These are phyloP conservation scores for Oryzias javanicus DNA, from an alignment of 2,113 vertebrate species.

Conservation along the genomic window DNA sequence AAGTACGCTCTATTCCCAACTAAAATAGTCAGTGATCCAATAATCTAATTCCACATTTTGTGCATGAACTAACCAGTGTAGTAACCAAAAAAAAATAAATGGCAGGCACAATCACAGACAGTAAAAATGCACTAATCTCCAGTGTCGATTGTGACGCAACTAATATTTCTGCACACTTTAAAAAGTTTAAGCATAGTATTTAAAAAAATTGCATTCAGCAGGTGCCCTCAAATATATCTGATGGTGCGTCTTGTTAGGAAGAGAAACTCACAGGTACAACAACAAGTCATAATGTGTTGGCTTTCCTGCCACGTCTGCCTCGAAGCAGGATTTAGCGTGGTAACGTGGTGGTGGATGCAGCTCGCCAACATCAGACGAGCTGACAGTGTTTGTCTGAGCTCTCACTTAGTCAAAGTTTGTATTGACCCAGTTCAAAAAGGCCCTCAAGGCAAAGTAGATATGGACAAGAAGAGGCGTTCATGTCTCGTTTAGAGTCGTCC, in stretches of 20 bases:
- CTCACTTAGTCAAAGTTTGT: slow-evolving; percentile 45
- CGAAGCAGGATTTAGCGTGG: slow-evolving; percentile 7
- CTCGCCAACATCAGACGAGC: slow-evolving; percentile 29
- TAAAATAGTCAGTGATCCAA: slow-evolving; percentile 39
- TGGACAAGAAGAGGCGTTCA: slow-evolving; percentile 39
- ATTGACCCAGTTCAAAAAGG: slow-evolving; percentile 57
- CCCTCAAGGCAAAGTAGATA: slow-evolving; percentile 64
- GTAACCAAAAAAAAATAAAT: slow-evolving; percentile 33
- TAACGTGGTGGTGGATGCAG: slow-evolving; percentile 12
- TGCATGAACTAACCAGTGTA: slow-evolving; percentile 13
- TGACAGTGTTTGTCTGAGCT: slow-evolving; percentile 19
- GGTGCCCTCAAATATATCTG: slow-evolving; percentile 29
- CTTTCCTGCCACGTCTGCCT: slow-evolving; percentile 23
- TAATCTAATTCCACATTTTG: slow-evolving; percentile 34
- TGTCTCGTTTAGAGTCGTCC: slow-evolving; percentile 61
- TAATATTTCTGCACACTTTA: slow-evolving; percentile 40
- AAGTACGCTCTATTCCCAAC: slow-evolving; percentile 24
- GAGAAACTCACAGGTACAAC: slow-evolving; percentile 41
- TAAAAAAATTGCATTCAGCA: slow-evolving; percentile 38
- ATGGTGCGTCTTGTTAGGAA: slow-evolving; percentile 21
- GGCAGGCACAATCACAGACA: slow-evolving; percentile 40
- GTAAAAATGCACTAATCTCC: slow-evolving; percentile 49
- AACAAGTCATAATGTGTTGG: slow-evolving; percentile 26
- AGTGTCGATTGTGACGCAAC: slow-evolving; percentile 53
- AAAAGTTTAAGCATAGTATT: slow-evolving; percentile 47